These are phyloP conservation scores for Cuculus canorus DNA, from an alignment of 2,797 vertebrate genomes.

Conservation along the genomic window DNA sequence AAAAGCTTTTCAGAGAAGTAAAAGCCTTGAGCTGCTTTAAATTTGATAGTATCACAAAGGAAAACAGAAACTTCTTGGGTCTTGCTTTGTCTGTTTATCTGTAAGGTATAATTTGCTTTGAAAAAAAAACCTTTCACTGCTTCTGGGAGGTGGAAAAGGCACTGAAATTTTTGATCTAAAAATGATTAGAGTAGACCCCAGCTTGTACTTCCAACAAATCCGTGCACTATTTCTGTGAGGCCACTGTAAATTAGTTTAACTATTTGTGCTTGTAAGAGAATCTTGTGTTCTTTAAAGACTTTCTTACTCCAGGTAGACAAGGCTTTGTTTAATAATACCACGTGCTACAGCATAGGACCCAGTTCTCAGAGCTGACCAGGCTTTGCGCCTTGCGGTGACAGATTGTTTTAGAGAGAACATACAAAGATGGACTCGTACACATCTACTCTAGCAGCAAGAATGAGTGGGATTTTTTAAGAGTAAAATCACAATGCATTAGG, in stretches of 20 bases:
- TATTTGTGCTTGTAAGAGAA: neutral
- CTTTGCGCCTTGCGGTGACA: neutral
- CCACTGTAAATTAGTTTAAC: neutral
- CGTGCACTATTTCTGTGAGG: neutral
- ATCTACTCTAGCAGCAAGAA: neutral
- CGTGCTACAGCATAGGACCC: neutral
- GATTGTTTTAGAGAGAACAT: neutral
- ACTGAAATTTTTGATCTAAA: neutral
- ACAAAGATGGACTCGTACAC: neutral
- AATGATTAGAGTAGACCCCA: neutral
- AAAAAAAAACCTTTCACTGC: neutral
- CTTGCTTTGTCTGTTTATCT: neutral
- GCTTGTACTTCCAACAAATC: neutral
- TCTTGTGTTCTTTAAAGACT: neutral
- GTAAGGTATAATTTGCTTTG: neutral
- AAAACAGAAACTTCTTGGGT: neutral
- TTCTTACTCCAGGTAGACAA: neutral
- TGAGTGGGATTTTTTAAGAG: neutral
- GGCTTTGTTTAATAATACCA: neutral
- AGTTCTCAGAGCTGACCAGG: neutral
- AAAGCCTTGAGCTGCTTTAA: neutral
- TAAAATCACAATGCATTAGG: neutral
- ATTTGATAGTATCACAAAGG: neutral
- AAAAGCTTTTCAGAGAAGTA: neutral
- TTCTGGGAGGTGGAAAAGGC: neutral